Conservation (phyloP, 2,888 invertebrate species). For the Sylvicola fuscatus region DNA sequence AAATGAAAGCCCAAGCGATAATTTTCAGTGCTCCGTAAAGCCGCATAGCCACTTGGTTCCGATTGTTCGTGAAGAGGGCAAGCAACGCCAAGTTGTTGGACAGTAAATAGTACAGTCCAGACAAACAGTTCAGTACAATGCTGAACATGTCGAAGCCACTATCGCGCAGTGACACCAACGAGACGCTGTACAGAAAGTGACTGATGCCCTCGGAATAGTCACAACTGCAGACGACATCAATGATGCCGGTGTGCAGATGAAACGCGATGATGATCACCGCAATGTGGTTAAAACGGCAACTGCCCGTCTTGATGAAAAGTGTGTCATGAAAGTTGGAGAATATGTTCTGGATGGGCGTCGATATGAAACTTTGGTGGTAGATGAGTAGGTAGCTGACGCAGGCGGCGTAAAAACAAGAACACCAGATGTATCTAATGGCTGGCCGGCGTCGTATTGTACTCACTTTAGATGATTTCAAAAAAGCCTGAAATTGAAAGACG, state of each 20-base stretch:
- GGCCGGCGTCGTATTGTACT: conserved; percentile 22
- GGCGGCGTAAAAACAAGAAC: conserved; percentile 22
- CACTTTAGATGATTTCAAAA: conserved; percentile 20
- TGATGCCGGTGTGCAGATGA: conserved; percentile 19
- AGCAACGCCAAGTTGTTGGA: conserved; percentile 19
- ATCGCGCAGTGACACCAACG: too few relatives aligned
- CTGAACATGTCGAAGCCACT: too few relatives aligned
- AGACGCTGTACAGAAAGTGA: background rate
- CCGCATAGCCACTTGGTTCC: conserved; percentile 12
- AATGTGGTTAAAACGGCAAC: conserved; percentile 4
- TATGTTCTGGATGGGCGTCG: conserved; percentile 18
- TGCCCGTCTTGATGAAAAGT: conserved; percentile 13
- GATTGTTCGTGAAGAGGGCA: conserved; percentile 18
- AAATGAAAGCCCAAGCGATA: conserved; percentile 1
- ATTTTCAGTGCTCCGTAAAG: conserved; percentile 1
- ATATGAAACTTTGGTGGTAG: conserved; percentile 23
- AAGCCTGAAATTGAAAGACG: too few relatives aligned
- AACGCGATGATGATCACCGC: conserved; percentile 22
- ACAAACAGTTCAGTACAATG: conserved; percentile 21
- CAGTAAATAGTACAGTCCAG: conserved; percentile 21
- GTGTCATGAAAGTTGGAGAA: conserved; percentile 24
- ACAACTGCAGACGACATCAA: conserved; percentile 18
- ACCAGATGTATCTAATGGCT: conserved; percentile 22
- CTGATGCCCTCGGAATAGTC: conserved; percentile 19
- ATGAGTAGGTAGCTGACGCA: conserved; percentile 20